phyloP scores from a whole-genome alignment of 2,888 invertebrate genomes.

The Spisula solida region DNA sequence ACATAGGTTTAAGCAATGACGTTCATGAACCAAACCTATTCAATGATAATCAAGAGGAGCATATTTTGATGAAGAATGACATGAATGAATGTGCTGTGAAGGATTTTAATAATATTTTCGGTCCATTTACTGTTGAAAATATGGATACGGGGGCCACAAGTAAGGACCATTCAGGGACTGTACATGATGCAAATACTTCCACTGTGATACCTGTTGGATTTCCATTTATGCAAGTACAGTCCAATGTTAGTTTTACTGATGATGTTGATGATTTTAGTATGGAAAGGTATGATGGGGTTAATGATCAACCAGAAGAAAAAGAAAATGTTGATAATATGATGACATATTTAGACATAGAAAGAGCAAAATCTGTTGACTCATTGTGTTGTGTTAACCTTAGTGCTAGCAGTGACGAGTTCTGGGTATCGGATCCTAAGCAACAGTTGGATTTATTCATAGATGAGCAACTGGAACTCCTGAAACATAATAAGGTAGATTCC shows the following conservation, averaged over 20 bases:
- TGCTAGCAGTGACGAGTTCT: conserved; percentile 15
- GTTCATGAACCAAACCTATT: background rate
- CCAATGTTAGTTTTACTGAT: background rate
- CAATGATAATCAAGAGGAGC: background rate
- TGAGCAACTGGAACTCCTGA: background rate
- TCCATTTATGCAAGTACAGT: background rate
- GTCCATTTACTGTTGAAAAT: background rate
- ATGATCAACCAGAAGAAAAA: background rate
- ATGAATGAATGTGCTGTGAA: conserved; percentile 1
- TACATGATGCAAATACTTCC: background rate
- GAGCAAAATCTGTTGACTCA: conserved; percentile 10
- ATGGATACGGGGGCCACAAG: background rate
- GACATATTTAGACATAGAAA: conserved; percentile 12
- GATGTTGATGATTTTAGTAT: background rate
- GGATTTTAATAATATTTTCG: background rate
- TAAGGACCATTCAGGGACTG: background rate
- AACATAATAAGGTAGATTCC: background rate
- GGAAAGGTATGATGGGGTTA: too few relatives aligned
- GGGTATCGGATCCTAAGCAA: conserved; percentile 7
- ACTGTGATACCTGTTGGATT: background rate
- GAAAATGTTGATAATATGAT: conserved; percentile 19
- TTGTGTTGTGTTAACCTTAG: background rate
- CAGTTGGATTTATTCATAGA: conserved; percentile 1
- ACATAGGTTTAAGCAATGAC: background rate
- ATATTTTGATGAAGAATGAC: background rate